Percentiles rank a stretch among this genome's conserved stretches.
These are phyloP conservation scores for Solen grandis DNA, from an alignment of 1,140 invertebrate genomes.

Conservation along the genomic window DNA sequence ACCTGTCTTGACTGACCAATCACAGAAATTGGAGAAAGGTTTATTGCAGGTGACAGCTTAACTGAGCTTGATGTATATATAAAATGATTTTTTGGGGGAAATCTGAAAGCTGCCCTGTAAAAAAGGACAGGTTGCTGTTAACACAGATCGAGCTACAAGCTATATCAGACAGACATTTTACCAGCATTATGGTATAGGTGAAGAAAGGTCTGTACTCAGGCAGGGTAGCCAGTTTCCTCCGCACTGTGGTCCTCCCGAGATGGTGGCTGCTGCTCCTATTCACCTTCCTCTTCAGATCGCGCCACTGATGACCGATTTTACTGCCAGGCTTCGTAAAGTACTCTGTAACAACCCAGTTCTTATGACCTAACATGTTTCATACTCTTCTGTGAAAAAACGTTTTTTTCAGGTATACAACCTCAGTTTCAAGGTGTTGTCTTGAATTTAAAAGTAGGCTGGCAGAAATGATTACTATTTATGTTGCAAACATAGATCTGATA, in stretches of 20 bases:
- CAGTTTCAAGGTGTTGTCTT: not conserved
- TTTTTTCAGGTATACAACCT: not conserved
- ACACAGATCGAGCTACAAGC: too few relatives aligned
- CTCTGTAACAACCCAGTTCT: slow-evolving; percentile 24
- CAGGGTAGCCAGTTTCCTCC: slow-evolving; percentile 54
- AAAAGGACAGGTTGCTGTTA: too few relatives aligned
- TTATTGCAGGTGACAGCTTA: too few relatives aligned
- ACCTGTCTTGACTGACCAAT: too few relatives aligned
- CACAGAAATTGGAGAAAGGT: too few relatives aligned
- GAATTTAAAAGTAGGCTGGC: not conserved
- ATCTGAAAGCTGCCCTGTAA: too few relatives aligned
- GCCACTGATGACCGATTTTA: slow-evolving; percentile 62
- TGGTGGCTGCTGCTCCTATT: slow-evolving; percentile 56
- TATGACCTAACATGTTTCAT: too few relatives aligned
- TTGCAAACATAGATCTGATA: not conserved
- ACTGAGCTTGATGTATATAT: too few relatives aligned
- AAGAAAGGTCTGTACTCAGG: slow-evolving; percentile 64
- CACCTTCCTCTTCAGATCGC: slow-evolving; percentile 58
- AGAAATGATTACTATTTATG: not conserved
- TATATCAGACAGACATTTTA: too few relatives aligned
- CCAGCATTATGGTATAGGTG: slow-evolving; percentile 63
- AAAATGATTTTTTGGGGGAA: too few relatives aligned
- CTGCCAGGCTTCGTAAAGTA: slow-evolving; percentile 60
- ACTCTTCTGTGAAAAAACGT: not conserved
- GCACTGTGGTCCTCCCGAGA: slow-evolving; percentile 38